A percentile compares a stretch with the other conserved stretches of the same genome.
These are phyloP conservation scores for Bagarius yarrelli DNA, from an alignment of 2,113 vertebrate species.

Conservation along the genomic window DNA sequence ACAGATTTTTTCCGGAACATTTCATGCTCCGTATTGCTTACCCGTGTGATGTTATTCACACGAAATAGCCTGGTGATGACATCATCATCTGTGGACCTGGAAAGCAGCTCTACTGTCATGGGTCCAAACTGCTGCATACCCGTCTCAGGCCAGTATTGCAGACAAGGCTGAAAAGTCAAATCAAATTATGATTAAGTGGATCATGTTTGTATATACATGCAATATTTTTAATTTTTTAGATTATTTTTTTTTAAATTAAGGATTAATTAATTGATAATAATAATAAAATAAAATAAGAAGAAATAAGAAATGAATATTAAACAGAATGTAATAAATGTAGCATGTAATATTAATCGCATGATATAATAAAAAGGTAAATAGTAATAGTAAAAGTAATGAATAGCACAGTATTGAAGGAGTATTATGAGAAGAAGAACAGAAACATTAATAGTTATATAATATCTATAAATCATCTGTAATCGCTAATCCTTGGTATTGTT, in stretches of 20 bases:
- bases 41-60: conserved; percentile 90
- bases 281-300: too few relatives aligned
- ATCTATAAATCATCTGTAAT: too few relatives aligned
- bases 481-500: too few relatives aligned
- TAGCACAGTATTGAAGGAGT: too few relatives aligned
- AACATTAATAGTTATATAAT: too few relatives aligned
- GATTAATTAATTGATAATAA: too few relatives aligned
- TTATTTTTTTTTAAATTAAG: not conserved
- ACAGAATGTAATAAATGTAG: too few relatives aligned
- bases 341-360: too few relatives aligned
- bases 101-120: conserved; percentile 91
- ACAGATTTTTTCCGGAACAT: not conserved
- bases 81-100: conserved; percentile 82
- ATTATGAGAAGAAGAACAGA: too few relatives aligned
- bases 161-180: conserved; percentile 65
- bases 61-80: conserved; percentile 89
- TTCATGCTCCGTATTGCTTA: conserved; percentile 59
- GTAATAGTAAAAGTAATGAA: too few relatives aligned
- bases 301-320: too few relatives aligned
- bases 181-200: not conserved
- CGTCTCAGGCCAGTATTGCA: conserved; percentile 93
- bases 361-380: too few relatives aligned
- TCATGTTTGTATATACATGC: not conserved
- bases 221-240: not conserved
- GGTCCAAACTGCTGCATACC: conserved; percentile 91